Conservation (phyloP, 2,113 vertebrate genomes). For the Sula dactylatra region DNA sequence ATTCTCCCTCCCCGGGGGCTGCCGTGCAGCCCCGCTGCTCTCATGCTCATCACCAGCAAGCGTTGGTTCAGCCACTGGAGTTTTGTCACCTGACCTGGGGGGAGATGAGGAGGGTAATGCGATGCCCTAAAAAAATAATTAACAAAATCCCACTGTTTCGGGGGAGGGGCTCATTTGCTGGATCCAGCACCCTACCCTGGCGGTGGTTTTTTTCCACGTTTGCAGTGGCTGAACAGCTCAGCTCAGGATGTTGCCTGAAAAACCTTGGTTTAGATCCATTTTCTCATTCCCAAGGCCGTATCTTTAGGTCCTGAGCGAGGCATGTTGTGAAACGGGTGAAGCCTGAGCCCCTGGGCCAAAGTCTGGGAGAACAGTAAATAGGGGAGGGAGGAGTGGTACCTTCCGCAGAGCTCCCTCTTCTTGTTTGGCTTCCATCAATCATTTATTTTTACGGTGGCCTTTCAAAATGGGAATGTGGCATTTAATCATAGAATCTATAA, state of each 20-base stretch:
- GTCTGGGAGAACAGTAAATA: not conserved
- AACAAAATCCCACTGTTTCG: not conserved
- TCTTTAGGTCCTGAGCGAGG: not conserved
- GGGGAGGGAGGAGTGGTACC: not conserved
- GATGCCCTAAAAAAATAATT: not conserved
- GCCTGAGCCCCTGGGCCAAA: not conserved
- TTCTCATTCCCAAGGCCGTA: not conserved
- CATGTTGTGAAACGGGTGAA: not conserved
- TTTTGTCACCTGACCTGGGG: not conserved
- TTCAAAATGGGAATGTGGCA: rapidly evolving
- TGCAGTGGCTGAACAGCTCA: not conserved
- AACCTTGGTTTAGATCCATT: not conserved
- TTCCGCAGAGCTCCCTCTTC: not conserved
- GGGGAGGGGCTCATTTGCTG: not conserved
- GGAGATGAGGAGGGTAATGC: not conserved
- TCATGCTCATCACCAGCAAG: not conserved
- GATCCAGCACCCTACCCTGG: not conserved
- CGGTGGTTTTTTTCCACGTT: not conserved
- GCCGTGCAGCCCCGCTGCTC: not conserved
- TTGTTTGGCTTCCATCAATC: not conserved
- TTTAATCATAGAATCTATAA: too few relatives aligned
- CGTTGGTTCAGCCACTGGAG: rapidly evolving
- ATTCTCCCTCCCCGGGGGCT: not conserved
- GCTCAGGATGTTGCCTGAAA: not conserved
- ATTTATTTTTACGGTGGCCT: not conserved